These are phyloP conservation scores for Thrips palmi DNA, from an alignment of 1,140 invertebrate species.

Conservation along the genomic window DNA sequence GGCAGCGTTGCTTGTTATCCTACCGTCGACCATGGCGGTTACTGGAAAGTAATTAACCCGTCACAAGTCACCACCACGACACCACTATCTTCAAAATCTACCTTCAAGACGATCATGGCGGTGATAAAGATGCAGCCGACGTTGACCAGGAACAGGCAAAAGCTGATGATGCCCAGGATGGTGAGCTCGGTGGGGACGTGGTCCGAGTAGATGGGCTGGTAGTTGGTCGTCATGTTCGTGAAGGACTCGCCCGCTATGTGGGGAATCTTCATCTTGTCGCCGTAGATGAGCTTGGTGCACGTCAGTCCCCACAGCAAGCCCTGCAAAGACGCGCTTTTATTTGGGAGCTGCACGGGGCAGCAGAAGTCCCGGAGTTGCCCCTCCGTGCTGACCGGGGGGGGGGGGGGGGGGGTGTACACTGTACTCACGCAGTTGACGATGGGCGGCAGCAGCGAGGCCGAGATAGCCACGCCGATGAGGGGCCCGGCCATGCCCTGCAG, in stretches of 20 bases:
- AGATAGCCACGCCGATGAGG: constrained; percentile 75
- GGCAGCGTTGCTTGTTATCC: not conserved
- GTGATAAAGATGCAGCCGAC: constrained; percentile 71
- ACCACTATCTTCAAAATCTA: constrained; percentile 16
- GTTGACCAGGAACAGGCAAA: constrained; percentile 61
- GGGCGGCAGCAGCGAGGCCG: constrained; percentile 69
- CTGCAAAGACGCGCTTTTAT: constrained; percentile 32
- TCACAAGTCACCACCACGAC: no score
- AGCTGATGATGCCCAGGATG: constrained; percentile 58
- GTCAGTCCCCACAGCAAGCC: constrained; percentile 58
- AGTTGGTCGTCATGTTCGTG: constrained; percentile 36
- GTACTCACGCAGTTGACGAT: constrained; percentile 69
- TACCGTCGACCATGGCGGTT: not conserved
- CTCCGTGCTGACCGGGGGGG: no score
- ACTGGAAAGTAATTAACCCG: no score
- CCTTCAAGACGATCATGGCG: constrained; percentile 61
- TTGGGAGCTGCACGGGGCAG: no score
- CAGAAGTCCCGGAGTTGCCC: no score
- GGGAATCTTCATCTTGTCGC: constrained; percentile 38
- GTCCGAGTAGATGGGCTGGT: constrained; percentile 42
- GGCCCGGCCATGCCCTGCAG: constrained; percentile 69
- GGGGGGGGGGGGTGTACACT: no score
- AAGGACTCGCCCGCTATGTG: constrained; percentile 46
- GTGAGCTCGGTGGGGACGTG: constrained; percentile 57
- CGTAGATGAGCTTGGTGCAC: constrained; percentile 47